A percentile compares a stretch with the other conserved stretches of the same genome.
Evolutionary conservation across 1,140 invertebrate species (phyloP).

Genomic region (Euura lappo): DNA sequence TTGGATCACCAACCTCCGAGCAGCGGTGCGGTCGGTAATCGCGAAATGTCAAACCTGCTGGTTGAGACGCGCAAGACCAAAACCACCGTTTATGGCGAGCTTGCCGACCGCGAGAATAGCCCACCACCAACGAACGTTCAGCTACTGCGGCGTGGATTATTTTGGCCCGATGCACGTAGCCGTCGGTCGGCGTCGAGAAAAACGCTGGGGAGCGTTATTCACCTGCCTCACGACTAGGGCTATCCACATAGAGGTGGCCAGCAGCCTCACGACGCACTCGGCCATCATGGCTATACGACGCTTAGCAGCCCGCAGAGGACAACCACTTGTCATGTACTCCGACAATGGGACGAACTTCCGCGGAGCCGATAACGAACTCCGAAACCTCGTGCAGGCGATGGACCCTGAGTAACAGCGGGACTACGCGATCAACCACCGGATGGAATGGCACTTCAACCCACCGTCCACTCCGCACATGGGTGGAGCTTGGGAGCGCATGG

Average conservation of each 20-base stretch:
- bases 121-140: conserved; percentile 30
- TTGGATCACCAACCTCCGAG: conserved; percentile 22
- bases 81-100: conserved; percentile 38
- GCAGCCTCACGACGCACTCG: conserved; percentile 29
- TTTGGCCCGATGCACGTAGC: conserved; percentile 41
- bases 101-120: conserved; percentile 32
- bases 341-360: conserved; percentile 47
- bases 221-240: conserved; percentile 35
- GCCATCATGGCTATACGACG: conserved; percentile 37
- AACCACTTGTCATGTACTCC: conserved; percentile 26
- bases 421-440: background rate
- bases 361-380: conserved; percentile 37
- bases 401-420: conserved; percentile 15
- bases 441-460: conserved; percentile 18
- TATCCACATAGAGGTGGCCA: conserved; percentile 38
- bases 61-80: conserved; percentile 20
- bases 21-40: conserved; percentile 13
- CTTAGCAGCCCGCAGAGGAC: conserved; percentile 33
- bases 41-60: conserved; percentile 32
- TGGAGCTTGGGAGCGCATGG: conserved; percentile 15
- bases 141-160: conserved; percentile 38
- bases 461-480: conserved; percentile 18
- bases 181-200: conserved; percentile 30
- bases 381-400: conserved; percentile 23
- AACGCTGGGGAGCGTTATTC: conserved; percentile 35